These are phyloP conservation scores for Catostylus mosaicus DNA, from an alignment of 30 jellyfish, hydroid and myxozoan genomes.

Conservation along the genomic window DNA sequence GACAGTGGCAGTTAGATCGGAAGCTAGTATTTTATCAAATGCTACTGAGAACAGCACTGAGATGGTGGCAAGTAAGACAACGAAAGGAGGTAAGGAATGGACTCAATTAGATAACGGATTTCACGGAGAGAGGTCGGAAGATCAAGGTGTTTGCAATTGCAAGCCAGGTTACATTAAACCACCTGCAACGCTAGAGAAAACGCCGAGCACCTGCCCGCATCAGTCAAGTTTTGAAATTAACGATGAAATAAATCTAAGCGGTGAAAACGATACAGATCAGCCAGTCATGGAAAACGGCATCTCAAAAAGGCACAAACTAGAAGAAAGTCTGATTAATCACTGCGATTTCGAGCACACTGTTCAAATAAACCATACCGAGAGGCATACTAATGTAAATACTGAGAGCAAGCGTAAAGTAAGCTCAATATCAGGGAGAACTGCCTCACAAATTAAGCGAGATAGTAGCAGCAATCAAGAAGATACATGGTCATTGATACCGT, in stretches of 20 bases:
- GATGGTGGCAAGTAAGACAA: no score
- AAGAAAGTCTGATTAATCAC: not conserved
- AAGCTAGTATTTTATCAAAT: no score
- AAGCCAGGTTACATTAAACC: not conserved
- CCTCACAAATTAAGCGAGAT: not conserved
- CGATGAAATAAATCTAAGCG: not conserved
- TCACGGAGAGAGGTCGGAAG: not conserved
- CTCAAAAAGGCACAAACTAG: not conserved
- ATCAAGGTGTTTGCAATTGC: not conserved
- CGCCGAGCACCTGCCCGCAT: constrained; percentile 11
- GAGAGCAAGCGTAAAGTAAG: not conserved
- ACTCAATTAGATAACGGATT: not conserved
- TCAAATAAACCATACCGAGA: constrained; percentile 6
- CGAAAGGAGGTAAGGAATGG: no score
- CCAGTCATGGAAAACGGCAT: not conserved
- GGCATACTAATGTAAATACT: not conserved
- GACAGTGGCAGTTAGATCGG: no score
- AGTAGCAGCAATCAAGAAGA: not conserved
- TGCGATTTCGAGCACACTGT: constrained; percentile 5
- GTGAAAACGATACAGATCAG: not conserved
- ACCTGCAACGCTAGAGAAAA: constrained; percentile 2
- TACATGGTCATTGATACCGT: constrained; percentile 27
- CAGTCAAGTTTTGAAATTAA: not conserved
- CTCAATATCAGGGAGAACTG: not conserved
- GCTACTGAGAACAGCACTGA: no score